These are phyloP conservation scores for Sycophila sp. DNA, from an alignment of 1,140 invertebrate species.

Conservation along the genomic window DNA sequence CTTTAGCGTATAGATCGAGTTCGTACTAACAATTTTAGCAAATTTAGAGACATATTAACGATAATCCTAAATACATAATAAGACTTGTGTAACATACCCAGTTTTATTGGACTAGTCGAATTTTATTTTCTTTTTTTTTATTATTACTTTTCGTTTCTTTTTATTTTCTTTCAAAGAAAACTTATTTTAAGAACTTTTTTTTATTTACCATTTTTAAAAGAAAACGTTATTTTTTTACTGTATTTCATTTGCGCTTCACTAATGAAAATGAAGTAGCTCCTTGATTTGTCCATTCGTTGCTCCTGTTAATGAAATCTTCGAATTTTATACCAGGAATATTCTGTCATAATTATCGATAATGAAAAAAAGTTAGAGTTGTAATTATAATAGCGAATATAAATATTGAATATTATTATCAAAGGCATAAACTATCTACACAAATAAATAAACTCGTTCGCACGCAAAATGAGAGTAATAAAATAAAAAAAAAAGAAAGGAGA, in stretches of 20 bases:
- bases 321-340: constrained; percentile 6
- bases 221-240: not conserved
- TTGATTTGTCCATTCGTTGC: constrained; percentile 16
- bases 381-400: constrained; percentile 4
- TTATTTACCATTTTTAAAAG: constrained; percentile 4
- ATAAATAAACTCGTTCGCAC: constrained; percentile 22
- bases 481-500: too few relatives aligned
- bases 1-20: constrained; percentile 17
- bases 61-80: not conserved
- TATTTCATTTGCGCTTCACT: not conserved
- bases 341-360: constrained; percentile 1
- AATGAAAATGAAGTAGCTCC: constrained; percentile 12
- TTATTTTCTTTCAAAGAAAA: not conserved
- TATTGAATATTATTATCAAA: constrained; percentile 15
- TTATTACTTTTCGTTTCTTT: too few relatives aligned
- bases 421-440: constrained; percentile 20
- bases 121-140: constrained; percentile 25
- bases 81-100: constrained; percentile 28
- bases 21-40: constrained; percentile 13
- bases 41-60: constrained; percentile 18
- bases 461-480: constrained; percentile 1
- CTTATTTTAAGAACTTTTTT: constrained; percentile 10
- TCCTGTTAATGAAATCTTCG: constrained; percentile 10
- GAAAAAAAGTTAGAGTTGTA: not conserved
- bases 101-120: constrained; percentile 36